A percentile compares a stretch with the other conserved stretches of the same genome.
phyloP scores from a whole-genome alignment of 2,113 vertebrate species.

The Crotalus horridus region DNA sequence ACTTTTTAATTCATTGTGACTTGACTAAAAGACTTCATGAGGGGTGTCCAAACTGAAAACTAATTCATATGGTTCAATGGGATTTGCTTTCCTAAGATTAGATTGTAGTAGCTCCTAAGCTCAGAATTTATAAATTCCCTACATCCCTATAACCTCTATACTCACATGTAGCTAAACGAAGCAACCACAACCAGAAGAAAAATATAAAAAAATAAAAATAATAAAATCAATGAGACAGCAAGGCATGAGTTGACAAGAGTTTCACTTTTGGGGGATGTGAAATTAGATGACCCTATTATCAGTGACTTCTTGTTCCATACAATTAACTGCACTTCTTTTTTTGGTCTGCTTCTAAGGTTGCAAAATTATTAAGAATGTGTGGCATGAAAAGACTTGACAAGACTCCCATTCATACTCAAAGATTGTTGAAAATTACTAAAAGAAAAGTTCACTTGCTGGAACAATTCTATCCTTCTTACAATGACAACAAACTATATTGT shows the following conservation, averaged over 20 bases:
- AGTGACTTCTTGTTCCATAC: neutral
- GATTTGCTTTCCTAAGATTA: neutral
- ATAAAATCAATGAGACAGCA: neutral
- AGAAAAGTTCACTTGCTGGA: neutral
- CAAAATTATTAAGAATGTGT: neutral
- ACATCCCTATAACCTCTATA: neutral
- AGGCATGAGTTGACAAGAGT: neutral
- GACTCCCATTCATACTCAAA: neutral
- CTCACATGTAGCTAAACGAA: neutral
- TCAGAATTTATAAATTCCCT: neutral
- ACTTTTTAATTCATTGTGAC: neutral
- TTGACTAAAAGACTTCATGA: neutral
- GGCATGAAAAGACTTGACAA: neutral
- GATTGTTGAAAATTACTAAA: neutral
- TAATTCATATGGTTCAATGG: neutral
- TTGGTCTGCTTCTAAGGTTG: neutral
- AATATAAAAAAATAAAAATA: neutral
- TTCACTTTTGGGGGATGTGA: conserved; percentile 13
- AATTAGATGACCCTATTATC: neutral
- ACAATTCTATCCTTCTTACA: neutral
- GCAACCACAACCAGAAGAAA: neutral
- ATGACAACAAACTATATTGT: neutral
- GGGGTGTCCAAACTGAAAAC: neutral
- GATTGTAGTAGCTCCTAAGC: neutral
- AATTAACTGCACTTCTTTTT: neutral